phyloP scores from a whole-genome alignment of 2,888 invertebrate species.

The Agrilus cyanescens region DNA sequence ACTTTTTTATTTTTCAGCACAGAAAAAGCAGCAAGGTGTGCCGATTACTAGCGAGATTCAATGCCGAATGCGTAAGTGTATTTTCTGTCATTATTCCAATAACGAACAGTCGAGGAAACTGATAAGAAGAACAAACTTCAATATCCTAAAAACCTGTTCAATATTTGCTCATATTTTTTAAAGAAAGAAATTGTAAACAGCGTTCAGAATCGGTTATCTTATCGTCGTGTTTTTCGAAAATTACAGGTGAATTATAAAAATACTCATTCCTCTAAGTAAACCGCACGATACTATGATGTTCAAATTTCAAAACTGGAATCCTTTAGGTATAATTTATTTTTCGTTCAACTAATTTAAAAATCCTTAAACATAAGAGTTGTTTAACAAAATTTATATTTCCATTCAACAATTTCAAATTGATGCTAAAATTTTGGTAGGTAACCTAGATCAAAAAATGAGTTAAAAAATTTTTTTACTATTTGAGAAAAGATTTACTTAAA shows the following conservation, averaged over 20 bases:
- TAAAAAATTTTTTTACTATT: too few relatives aligned
- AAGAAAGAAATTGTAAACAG: slow-evolving; percentile 8
- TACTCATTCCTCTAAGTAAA: too few relatives aligned
- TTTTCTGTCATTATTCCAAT: slow-evolving; percentile 14
- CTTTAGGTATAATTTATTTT: too few relatives aligned
- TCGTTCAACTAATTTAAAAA: too few relatives aligned
- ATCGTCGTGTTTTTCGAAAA: slow-evolving; percentile 5
- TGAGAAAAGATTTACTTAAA: too few relatives aligned
- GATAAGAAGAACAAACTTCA: slow-evolving; percentile 16
- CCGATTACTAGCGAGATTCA: neutral
- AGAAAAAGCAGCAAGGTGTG: slow-evolving; percentile 13
- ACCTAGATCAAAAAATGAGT: too few relatives aligned
- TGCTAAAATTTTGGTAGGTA: too few relatives aligned
- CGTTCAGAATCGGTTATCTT: slow-evolving; percentile 6
- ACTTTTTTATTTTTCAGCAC: neutral
- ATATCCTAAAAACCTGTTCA: slow-evolving; percentile 20
- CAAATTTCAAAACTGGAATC: too few relatives aligned
- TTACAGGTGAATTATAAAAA: slow-evolving; percentile 8
- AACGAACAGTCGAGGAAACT: slow-evolving; percentile 15
- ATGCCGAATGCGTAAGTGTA: slow-evolving; percentile 1
- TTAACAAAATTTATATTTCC: too few relatives aligned
- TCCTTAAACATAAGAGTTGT: too few relatives aligned
- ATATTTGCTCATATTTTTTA: slow-evolving; percentile 14
- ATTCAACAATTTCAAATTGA: too few relatives aligned
- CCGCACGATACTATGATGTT: too few relatives aligned